These are phyloP conservation scores for Drosophila recens DNA, from an alignment of 2,888 invertebrate species.

Conservation along the genomic window DNA sequence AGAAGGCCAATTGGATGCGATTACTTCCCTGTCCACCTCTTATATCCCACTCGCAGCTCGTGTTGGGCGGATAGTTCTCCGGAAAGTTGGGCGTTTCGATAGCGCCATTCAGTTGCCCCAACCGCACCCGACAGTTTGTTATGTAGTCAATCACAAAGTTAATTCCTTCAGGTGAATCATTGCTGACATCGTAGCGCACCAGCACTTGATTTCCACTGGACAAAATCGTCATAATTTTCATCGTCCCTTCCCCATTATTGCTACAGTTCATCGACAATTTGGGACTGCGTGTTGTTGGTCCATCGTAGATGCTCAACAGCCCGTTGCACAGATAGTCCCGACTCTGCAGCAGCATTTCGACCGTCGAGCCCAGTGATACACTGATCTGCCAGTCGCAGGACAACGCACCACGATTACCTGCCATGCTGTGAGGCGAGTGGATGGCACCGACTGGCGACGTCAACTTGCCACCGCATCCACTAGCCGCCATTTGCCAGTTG, in stretches of 20 bases:
- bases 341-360: conserved; percentile 88
- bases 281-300: conserved; percentile 56
- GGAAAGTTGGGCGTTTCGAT: conserved; percentile 96
- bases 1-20: conserved; percentile 92
- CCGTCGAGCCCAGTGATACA: conserved; percentile 89
- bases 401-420: conserved; percentile 88
- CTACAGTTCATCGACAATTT: conserved; percentile 67
- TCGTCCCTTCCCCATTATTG: neutral
- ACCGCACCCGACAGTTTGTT: conserved; percentile 67
- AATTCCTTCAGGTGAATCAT: conserved; percentile 46
- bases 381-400: conserved; percentile 94
- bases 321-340: conserved; percentile 86
- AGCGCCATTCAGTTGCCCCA: conserved; percentile 87
- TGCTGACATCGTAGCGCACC: conserved; percentile 71
- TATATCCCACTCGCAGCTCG: conserved; percentile 92
- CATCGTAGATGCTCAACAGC: conserved; percentile 85
- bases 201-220: conserved; percentile 76
- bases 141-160: conserved; percentile 77
- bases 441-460: conserved; percentile 90
- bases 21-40: conserved; percentile 91
- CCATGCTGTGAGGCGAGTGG: conserved; percentile 92
- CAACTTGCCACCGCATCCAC: conserved; percentile 93
- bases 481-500: conserved; percentile 88
- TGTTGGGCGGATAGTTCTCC: conserved; percentile 87
- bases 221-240: conserved; percentile 32